Evolutionary conservation across 1,140 invertebrate species (phyloP).

Genomic region (Pogonognathellus flavescens): DNA sequence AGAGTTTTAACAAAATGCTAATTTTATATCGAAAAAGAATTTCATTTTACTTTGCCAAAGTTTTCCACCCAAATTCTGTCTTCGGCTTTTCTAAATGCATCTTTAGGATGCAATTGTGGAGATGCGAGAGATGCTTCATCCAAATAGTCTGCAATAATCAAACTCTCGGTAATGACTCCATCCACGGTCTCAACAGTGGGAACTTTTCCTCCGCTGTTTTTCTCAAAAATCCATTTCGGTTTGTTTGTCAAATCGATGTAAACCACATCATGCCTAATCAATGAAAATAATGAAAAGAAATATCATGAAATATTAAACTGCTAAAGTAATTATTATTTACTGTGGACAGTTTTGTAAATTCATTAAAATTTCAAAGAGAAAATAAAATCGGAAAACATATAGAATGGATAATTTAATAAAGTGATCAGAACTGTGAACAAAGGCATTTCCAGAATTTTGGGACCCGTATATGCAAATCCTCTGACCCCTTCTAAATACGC

Average conservation of each 20-base stretch:
- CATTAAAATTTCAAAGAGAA: too few species aligned
- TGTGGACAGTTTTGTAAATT: too few species aligned
- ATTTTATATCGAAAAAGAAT: too few species aligned
- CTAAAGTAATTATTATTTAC: too few species aligned
- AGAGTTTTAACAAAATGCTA: too few species aligned
- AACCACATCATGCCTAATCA: constrained; percentile 72
- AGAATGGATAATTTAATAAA: too few species aligned
- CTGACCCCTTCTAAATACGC: neutral
- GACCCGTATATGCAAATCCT: too few species aligned
- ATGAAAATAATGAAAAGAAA: neutral
- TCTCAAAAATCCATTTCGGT: constrained; percentile 76
- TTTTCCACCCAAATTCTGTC: constrained; percentile 73
- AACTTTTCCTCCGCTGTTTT: constrained; percentile 76
- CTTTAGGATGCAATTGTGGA: constrained; percentile 70
- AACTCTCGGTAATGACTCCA: constrained; percentile 70
- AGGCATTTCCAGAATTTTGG: too few species aligned
- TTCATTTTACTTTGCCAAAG: constrained; percentile 68
- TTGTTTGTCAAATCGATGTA: constrained; percentile 76
- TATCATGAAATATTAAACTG: neutral
- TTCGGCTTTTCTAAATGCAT: constrained; percentile 70
- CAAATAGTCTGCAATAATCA: constrained; percentile 73
- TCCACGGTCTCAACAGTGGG: constrained; percentile 72
- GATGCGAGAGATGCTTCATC: constrained; percentile 73
- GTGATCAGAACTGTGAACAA: too few species aligned
- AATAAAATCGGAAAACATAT: too few species aligned